Evolutionary conservation across 2,888 invertebrate species (phyloP).

Genomic region (Coremacera marginata): DNA sequence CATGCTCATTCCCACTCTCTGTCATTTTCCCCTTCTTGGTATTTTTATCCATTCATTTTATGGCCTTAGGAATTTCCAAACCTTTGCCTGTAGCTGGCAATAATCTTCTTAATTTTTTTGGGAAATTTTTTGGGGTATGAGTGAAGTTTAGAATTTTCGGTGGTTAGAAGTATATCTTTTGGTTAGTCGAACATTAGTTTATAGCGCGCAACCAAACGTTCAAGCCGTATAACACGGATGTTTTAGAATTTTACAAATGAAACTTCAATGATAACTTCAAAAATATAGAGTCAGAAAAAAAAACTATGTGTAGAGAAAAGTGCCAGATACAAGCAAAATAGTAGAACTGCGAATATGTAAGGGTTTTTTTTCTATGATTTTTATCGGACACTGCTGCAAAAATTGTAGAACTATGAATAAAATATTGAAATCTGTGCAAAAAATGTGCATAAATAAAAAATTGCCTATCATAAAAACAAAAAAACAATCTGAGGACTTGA

Average conservation of each 20-base stretch:
- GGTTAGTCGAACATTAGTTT: slow-evolving; percentile 67
- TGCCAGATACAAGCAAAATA: slow-evolving; percentile 26
- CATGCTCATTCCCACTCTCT: neutral
- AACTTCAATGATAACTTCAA: neutral
- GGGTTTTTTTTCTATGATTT: neutral
- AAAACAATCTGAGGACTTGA: slow-evolving; percentile 52
- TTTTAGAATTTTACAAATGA: slow-evolving; percentile 22
- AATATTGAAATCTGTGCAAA: slow-evolving; percentile 59
- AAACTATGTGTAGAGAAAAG: slow-evolving; percentile 10
- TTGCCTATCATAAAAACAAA: slow-evolving; percentile 34
- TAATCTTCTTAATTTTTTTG: slow-evolving; percentile 11
- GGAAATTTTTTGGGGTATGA: slow-evolving; percentile 38
- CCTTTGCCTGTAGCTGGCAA: neutral
- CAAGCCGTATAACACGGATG: slow-evolving; percentile 53
- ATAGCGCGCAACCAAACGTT: slow-evolving; percentile 58
- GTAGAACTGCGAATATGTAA: neutral
- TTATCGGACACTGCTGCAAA: neutral
- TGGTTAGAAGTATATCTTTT: slow-evolving; percentile 58
- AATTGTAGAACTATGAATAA: slow-evolving; percentile 52
- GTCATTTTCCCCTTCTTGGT: neutral
- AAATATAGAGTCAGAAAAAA: slow-evolving; percentile 34
- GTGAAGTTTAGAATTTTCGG: slow-evolving; percentile 46
- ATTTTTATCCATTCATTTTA: neutral
- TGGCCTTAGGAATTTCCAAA: neutral
- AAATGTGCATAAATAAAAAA: slow-evolving; percentile 59